Base-by-base conservation (phyloP, 2,113 vertebrate genomes). In the Indri indri region DNA sequence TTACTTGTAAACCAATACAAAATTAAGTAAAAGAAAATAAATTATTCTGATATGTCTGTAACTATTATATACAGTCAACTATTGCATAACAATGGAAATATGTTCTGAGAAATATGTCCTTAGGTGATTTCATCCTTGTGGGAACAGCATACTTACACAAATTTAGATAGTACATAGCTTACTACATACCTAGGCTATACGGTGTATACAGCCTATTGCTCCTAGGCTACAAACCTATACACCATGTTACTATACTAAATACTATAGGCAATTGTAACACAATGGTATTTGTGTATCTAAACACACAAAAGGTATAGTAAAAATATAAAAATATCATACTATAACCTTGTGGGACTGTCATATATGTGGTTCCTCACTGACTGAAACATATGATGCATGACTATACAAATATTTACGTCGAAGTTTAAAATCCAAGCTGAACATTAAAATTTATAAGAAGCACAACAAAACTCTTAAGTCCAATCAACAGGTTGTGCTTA, bases 401-500 rank as follows among this genome's bases (percentile, higher is more conserved):
- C 70, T 27, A 83, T 80, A 59, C 8, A 91, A 93, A 82, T 91
- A 84, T 42, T 81, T 89, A 74, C 77, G 11, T 57, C 37, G 85
- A 93, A 93, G 45, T 63, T 74, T 84, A 93, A 97, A 93, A 80
- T 71, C 34, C 7, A 84, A 32, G 88, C 14, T 57, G 20, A 96
- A 71, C 6, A 59, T 80, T 61, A 63, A 37, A 82, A 92, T 45
- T 87, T 77, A 95, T 16, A 70, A 80, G 59, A 95, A 83, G 27
- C 14, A 94, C 12, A 96, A 87, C 18, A 93, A 30, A 96, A 88
- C 8, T 76, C 50, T 65, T 84, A 74, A 66, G 65, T 70, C 14
- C 27, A 57, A 84, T 17, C 30, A 25, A 63, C 6, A 8, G 3
- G 30, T 50, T 70, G 54, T 83, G 37, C 10, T 42, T 37, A 57